These are phyloP conservation scores for Drosophila kohkoa DNA, from an alignment of 1,140 invertebrate species.

Conservation along the genomic window DNA sequence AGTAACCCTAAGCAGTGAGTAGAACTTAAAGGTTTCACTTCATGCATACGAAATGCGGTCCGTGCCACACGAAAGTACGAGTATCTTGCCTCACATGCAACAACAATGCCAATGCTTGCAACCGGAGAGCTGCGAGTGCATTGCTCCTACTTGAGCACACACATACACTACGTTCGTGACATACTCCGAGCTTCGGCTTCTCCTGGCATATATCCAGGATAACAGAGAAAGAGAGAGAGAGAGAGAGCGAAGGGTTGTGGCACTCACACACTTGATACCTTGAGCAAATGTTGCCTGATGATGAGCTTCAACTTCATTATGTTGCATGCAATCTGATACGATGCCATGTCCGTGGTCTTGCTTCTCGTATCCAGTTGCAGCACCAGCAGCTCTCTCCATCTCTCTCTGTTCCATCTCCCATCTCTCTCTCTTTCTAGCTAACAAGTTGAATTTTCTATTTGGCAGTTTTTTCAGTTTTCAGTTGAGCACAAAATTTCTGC, in stretches of 20 bases:
- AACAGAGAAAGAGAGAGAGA: not conserved
- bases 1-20: constrained; percentile 32
- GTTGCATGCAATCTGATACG: constrained; percentile 67
- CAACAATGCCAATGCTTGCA: constrained; percentile 3
- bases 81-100: constrained; percentile 5
- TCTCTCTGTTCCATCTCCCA: not conserved
- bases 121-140: constrained; percentile 58
- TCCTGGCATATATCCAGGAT: constrained; percentile 43
- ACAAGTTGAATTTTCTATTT: not conserved
- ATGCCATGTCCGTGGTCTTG: constrained; percentile 53
- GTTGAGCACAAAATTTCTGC: constrained; percentile 29
- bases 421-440: constrained; percentile 1
- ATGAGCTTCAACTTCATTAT: constrained; percentile 52
- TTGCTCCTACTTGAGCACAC: constrained; percentile 74
- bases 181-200: constrained; percentile 58
- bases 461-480: constrained; percentile 5
- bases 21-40: constrained; percentile 75
- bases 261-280: constrained; percentile 51
- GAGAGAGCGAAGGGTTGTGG: not conserved
- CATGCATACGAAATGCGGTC: constrained; percentile 70
- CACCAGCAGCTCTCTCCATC: not conserved
- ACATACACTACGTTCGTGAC: constrained; percentile 54
- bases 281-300: constrained; percentile 47
- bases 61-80: too few relatives aligned
- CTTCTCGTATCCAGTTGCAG: constrained; percentile 74